Conservation (phyloP, 2,888 invertebrate genomes). For the Helleia helle region DNA sequence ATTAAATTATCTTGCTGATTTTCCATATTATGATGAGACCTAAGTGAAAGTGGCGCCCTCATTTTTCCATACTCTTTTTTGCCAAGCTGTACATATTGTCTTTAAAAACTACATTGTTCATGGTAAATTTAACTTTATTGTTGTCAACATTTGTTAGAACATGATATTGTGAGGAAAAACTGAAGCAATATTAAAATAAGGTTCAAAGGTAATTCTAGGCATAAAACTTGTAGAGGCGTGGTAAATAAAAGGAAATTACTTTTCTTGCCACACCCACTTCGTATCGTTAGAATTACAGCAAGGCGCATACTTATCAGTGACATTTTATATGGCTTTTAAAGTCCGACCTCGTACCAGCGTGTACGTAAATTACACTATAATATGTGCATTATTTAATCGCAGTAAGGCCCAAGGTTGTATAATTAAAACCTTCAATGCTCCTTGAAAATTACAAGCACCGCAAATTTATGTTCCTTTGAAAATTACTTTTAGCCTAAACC, state of each 20-base stretch:
- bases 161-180: background rate
- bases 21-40: too few relatives aligned
- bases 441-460: constrained; percentile 31
- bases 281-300: background rate
- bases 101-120: too few relatives aligned
- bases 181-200: background rate
- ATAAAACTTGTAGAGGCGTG: too few relatives aligned
- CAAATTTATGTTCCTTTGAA: constrained; percentile 28
- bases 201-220: too few relatives aligned
- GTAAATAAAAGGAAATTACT: background rate
- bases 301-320: constrained; percentile 17
- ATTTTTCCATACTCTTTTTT: too few relatives aligned
- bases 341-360: constrained; percentile 16
- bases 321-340: constrained; percentile 19
- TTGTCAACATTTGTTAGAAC: too few relatives aligned
- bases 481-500: constrained; percentile 11
- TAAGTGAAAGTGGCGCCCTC: too few relatives aligned
- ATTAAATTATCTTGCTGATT: too few relatives aligned
- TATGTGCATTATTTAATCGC: constrained; percentile 25
- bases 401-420: constrained; percentile 26
- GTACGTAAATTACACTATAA: constrained; percentile 22
- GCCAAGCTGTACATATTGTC: too few relatives aligned
- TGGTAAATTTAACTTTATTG: too few relatives aligned
- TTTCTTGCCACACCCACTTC: background rate
- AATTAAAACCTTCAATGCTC: constrained; percentile 33